These are phyloP conservation scores for Corythaixoides concolor DNA, from an alignment of 2,113 vertebrate genomes.

Conservation along the genomic window DNA sequence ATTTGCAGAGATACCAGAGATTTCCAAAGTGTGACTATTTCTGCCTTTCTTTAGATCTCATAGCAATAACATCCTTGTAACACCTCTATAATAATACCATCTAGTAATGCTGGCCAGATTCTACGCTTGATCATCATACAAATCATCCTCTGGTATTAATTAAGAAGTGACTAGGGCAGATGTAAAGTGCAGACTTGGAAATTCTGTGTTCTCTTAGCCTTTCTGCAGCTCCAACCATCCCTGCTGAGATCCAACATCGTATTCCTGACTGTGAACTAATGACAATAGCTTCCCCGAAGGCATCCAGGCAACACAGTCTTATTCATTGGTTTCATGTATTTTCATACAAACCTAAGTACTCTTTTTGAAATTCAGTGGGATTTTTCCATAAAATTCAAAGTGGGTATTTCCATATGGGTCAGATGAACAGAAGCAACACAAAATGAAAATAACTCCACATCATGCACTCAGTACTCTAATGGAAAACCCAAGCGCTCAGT, in stretches of 20 bases:
- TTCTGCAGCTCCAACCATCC: background rate
- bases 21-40: background rate
- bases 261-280: background rate
- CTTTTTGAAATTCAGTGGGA: background rate
- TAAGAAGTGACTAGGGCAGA: background rate
- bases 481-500: background rate
- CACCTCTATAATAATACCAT: background rate
- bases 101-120: background rate
- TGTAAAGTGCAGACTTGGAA: background rate
- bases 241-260: background rate
- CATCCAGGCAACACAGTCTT: background rate
- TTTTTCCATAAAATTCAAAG: conserved; percentile 4
- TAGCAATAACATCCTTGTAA: background rate
- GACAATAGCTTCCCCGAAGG: background rate
- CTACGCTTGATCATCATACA: background rate
- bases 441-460: background rate
- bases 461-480: background rate
- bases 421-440: background rate
- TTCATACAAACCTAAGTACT: background rate
- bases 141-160: background rate
- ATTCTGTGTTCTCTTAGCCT: background rate
- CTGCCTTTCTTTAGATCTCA: background rate
- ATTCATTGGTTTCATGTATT: background rate
- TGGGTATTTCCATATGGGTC: background rate
- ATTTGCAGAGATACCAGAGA: background rate